Evolutionary conservation across 2,888 invertebrate species (phyloP).

Genomic region (Dromius quadrimaculatus): DNA sequence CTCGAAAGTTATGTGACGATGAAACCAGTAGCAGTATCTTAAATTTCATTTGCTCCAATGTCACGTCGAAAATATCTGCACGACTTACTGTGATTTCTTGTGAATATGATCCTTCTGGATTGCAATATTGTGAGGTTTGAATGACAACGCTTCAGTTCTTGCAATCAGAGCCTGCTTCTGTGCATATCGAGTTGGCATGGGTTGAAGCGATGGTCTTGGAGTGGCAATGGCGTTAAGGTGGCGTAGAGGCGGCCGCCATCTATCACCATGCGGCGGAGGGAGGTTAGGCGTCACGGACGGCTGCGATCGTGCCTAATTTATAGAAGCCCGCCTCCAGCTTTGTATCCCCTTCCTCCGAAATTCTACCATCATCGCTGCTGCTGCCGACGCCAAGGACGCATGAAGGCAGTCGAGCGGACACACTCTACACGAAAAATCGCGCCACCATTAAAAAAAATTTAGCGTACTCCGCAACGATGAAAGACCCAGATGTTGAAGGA

Average conservation of each 20-base stretch:
- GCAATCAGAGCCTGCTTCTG: slow-evolving; percentile 34
- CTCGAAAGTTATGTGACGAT: too few relatives aligned
- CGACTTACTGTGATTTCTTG: too few relatives aligned
- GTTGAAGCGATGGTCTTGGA: not conserved
- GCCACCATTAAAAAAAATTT: slow-evolving; percentile 12
- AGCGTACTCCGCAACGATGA: slow-evolving; percentile 13
- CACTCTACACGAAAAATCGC: slow-evolving; percentile 21
- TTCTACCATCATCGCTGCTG: not conserved
- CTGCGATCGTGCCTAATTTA: slow-evolving; percentile 52
- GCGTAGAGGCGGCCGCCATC: slow-evolving; percentile 32
- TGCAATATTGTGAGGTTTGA: too few relatives aligned
- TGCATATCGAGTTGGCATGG: slow-evolving; percentile 31
- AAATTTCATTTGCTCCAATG: too few relatives aligned
- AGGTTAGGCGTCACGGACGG: slow-evolving; percentile 49
- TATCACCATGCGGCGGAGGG: slow-evolving; percentile 40
- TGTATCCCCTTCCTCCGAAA: not conserved
- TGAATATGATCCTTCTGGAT: too few relatives aligned
- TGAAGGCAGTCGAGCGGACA: slow-evolving; percentile 37
- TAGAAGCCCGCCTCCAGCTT: slow-evolving; percentile 41
- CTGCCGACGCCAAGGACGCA: slow-evolving; percentile 13
- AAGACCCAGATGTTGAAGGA: slow-evolving; percentile 2
- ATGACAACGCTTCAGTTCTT: too few relatives aligned
- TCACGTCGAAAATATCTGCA: too few relatives aligned
- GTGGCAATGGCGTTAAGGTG: slow-evolving; percentile 13
- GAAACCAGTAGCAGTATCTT: too few relatives aligned